Evolutionary conservation across 1,140 invertebrate genomes (phyloP), one percentile per base, ranked within the genome.

Genomic region (Danaus plexippus): DNA sequence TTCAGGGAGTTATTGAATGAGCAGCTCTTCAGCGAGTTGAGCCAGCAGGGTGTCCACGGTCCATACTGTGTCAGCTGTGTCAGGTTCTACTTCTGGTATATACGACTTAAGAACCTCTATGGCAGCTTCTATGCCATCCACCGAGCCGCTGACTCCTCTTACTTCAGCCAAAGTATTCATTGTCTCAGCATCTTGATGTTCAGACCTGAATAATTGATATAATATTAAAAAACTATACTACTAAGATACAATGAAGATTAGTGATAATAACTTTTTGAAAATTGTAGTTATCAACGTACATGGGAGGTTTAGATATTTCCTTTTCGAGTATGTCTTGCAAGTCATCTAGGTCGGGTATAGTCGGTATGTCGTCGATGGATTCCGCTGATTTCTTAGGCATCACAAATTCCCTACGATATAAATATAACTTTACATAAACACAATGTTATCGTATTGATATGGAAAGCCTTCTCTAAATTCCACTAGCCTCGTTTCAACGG

Each of bases 271-370:
- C 48, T 44, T 13, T 57, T 12, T 9, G 43, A 50, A 11, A 7
- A 42, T 46, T 50, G 43, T 0, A 56, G 11, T 53, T 44, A 15
- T 3, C 41, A 52, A 78, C 80, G 75, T 71, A 86, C 83, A 65
- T 12, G 9, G 80, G 73, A 12, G 80, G 75, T 54, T 72, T 73
- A 47, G 77, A 73, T 61, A 86, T 70, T 60, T 86, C 80, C 48
- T 84, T 86, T 60, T 86, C 80, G 45, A 86, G 56, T 52, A 81
- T 79, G 56, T 86, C 83, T 57, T 86, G 83, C 12, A 84, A 66
- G 13, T 86, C 83, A 68, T 86, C 83, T 44, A 86, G 62, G 54
- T 86, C 83, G 1, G 83, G 83, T 61, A 86, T 80, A 11, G 83
- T 86, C 15, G 83, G 83, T 52, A 86, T 86, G 59, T 86, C 83